Evolutionary conservation across 2,113 vertebrate species (phyloP), one percentile per base, ranked within the genome.

Genomic region (Coptodon bakossiorum): DNA sequence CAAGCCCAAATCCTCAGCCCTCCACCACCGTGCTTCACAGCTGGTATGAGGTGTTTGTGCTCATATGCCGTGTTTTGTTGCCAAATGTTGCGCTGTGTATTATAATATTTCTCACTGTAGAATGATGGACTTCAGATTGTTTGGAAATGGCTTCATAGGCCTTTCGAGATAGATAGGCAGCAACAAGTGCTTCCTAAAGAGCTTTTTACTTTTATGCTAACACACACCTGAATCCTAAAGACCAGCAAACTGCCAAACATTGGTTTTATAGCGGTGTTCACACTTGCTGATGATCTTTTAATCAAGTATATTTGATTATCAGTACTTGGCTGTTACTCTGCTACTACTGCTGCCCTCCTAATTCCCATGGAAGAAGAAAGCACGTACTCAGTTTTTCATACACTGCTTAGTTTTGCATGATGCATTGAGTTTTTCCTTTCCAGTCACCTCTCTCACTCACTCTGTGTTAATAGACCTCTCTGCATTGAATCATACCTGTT

Each of bases 21-120:
- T 68, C 63, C 63, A 40, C 19, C 63, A 13, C 61, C 3, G 3
- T 40, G 34, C 63, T 40, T 68, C 19, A 8, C 63, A 68, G 63
- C 19, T 68, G 61, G 10, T 38, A 66, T 38, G 34, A 68, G 0
- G 4, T 0, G 10, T 5, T 66, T 38, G 17, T 0, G 3, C 61
- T 38, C 6, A 66, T 12, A 66, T 24, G 36, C 2, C 1, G 1
- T 0, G 3, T 71, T 43, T 43, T 43, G 3, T 43, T 38, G 34
- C 10, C 27, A 61, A 31, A 61, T 31, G 27, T 61, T 0, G 16
- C 1, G 0, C 34, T 22, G 34, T 71, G 36, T 14, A 14, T 71
- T 24, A 24, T 16, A 71, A 9, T 71, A 40, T 71, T 71, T 71
- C 7, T 71, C 63, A 24, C 36, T 40, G 6, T 22, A 0, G 63